Evolutionary conservation across 2,797 vertebrate species (phyloP).

Genomic region (Atherinosoma microstoma): DNA sequence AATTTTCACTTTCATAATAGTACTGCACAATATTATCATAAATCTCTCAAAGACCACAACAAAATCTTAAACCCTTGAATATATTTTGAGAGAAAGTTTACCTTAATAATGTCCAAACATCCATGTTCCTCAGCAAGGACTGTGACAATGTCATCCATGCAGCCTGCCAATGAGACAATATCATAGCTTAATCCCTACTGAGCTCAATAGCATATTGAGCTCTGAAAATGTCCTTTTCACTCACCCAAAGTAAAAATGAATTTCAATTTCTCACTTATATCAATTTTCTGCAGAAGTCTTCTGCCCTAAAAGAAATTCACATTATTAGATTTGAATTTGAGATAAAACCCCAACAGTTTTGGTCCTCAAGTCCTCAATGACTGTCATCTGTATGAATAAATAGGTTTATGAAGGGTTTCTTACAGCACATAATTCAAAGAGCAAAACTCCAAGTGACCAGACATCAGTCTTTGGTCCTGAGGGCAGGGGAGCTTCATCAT

Average conservation of each 20-base stretch:
- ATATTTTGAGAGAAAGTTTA: slow-evolving; percentile 65
- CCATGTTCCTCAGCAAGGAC: slow-evolving; percentile 96
- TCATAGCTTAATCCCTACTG: slow-evolving; percentile 3
- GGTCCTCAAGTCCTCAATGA: background rate
- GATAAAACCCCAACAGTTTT: background rate
- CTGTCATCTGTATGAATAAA: background rate
- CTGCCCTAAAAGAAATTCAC: slow-evolving; percentile 84
- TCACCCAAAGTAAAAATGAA: slow-evolving; percentile 94
- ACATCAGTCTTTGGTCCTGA: slow-evolving; percentile 96
- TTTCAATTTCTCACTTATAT: slow-evolving; percentile 93
- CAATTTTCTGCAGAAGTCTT: slow-evolving; percentile 92
- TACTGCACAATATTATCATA: background rate
- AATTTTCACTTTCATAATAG: background rate
- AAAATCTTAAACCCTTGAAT: background rate
- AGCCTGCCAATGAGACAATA: slow-evolving; percentile 81
- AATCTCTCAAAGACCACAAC: too few species aligned
- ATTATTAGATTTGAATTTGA: slow-evolving; percentile 1
- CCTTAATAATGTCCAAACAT: slow-evolving; percentile 92
- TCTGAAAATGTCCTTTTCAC: slow-evolving; percentile 46
- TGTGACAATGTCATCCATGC: slow-evolving; percentile 93
- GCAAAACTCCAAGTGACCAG: slow-evolving; percentile 95
- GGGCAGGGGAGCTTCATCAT: slow-evolving; percentile 85
- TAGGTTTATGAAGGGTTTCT: slow-evolving; percentile 54
- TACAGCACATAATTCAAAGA: slow-evolving; percentile 96
- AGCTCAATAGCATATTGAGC: slow-evolving; percentile 14